Conservation (phyloP, 2,113 vertebrate species). For the Actenoides hombroni region DNA sequence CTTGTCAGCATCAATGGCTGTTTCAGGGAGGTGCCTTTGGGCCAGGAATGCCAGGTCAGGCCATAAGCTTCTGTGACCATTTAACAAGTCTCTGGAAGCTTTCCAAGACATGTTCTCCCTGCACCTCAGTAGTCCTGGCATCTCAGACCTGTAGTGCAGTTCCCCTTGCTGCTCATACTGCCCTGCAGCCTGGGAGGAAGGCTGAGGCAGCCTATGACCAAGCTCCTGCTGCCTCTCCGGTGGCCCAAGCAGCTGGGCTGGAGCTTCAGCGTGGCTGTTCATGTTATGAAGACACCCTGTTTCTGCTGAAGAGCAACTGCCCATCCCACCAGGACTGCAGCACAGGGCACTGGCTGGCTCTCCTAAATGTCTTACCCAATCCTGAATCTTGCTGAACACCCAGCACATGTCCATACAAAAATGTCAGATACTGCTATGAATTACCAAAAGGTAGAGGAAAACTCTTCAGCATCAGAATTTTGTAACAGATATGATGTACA, state of each 20-base stretch:
- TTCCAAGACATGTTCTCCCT: rapidly evolving
- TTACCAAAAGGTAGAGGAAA: neutral
- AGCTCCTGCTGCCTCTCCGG: rapidly evolving
- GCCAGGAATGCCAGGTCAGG: neutral
- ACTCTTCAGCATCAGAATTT: neutral
- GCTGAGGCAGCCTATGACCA: neutral
- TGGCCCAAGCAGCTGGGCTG: neutral
- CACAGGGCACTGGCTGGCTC: neutral
- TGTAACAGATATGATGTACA: neutral
- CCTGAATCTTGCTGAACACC: neutral
- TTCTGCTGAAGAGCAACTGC: neutral
- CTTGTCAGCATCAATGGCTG: neutral
- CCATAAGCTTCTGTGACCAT: neutral
- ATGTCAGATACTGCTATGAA: neutral
- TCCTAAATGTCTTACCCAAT: neutral
- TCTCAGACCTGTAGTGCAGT: rapidly evolving
- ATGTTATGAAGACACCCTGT: rapidly evolving
- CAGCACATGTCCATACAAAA: neutral
- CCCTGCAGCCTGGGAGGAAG: neutral
- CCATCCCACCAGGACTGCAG: neutral
- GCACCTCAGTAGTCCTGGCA: rapidly evolving
- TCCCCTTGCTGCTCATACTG: rapidly evolving
- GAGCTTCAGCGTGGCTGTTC: rapidly evolving
- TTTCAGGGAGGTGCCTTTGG: neutral
- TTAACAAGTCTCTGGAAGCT: neutral